These are phyloP conservation scores for Colletes latitarsis DNA, from an alignment of 1,140 invertebrate genomes.

Conservation along the genomic window DNA sequence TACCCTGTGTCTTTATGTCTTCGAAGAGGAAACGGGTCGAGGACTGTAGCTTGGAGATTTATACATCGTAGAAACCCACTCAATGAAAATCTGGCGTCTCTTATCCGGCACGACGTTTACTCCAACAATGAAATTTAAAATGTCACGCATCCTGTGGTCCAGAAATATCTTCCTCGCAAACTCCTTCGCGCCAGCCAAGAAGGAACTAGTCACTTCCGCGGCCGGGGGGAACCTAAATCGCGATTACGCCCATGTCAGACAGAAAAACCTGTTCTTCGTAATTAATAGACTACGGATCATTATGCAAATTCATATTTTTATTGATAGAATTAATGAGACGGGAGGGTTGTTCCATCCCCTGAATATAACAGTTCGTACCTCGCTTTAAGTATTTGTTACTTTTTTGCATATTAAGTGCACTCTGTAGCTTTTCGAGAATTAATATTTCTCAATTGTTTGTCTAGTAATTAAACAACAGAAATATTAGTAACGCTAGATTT, in stretches of 20 bases:
- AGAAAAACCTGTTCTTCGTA: neutral
- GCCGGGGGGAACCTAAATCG: neutral
- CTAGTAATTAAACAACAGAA: too few relatives aligned
- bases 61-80: conserved; percentile 28
- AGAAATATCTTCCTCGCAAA: neutral
- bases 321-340: too few relatives aligned
- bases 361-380: too few relatives aligned
- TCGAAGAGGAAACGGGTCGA: conserved; percentile 29
- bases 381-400: too few relatives aligned
- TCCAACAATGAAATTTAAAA: conserved; percentile 33
- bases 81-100: conserved; percentile 48
- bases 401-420: too few relatives aligned
- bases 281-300: neutral
- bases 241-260: neutral
- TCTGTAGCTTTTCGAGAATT: too few relatives aligned
- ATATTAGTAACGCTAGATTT: too few relatives aligned
- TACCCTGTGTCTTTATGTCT: neutral
- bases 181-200: conserved; percentile 11
- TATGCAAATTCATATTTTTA: too few relatives aligned
- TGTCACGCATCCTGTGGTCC: conserved; percentile 23
- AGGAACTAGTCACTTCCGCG: conserved; percentile 2
- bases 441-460: too few relatives aligned
- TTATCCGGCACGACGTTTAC: conserved; percentile 28
- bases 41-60: conserved; percentile 29
- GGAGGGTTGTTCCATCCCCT: too few relatives aligned